A percentile compares a stretch with the other conserved stretches of the same genome.
These are phyloP conservation scores for Gyps fulvus DNA, from an alignment of 2,113 vertebrate species.

Conservation along the genomic window DNA sequence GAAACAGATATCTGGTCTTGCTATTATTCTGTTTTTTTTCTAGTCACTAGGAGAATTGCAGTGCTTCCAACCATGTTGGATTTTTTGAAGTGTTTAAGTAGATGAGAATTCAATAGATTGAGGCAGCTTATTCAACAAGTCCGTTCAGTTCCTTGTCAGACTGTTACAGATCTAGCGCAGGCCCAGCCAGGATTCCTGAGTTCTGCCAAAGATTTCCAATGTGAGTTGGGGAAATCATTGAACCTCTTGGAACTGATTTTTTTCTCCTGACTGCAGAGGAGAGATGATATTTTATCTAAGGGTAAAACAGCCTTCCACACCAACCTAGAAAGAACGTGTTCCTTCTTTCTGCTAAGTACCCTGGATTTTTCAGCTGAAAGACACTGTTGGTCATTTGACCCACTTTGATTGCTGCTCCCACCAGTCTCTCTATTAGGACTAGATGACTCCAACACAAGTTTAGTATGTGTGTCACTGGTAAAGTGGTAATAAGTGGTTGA, in stretches of 20 bases:
- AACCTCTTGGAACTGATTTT: background rate
- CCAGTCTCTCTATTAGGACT: background rate
- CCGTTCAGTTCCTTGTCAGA: background rate
- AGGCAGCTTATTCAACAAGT: background rate
- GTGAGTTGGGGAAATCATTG: background rate
- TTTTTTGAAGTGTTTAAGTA: slow-evolving; percentile 13
- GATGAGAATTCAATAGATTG: background rate
- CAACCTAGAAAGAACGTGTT: background rate
- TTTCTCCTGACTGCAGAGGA: background rate
- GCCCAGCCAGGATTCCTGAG: background rate
- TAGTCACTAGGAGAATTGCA: background rate
- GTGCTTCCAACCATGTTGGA: background rate
- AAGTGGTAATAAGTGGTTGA: background rate
- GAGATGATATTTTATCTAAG: background rate
- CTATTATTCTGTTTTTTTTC: background rate
- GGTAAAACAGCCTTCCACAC: background rate
- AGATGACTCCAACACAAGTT: background rate
- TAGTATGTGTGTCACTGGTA: background rate
- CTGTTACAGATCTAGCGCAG: background rate
- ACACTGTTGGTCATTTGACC: background rate
- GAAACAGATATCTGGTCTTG: slow-evolving; percentile 7
- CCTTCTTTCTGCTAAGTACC: background rate
- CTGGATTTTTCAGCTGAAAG: background rate
- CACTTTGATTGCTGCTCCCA: background rate
- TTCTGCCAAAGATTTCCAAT: background rate